A percentile compares a stretch with the other conserved stretches of the same genome.
Conservation (phyloP, 2,888 invertebrate species). For the Rugalucina vietnamica region DNA sequence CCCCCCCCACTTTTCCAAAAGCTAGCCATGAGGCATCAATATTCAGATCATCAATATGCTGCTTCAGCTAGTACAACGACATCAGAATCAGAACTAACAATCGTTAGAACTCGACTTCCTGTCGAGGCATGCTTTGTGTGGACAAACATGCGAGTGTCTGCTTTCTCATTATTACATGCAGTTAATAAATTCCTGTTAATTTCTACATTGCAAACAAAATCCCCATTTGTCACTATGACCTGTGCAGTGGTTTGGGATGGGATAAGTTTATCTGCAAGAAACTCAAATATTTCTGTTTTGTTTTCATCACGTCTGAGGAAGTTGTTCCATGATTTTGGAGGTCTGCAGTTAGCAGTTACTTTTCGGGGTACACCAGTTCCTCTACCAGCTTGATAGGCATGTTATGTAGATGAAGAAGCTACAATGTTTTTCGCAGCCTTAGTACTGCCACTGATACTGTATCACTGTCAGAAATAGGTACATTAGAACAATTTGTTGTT, state of each 20-base stretch:
- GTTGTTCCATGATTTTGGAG: slow-evolving; percentile 6
- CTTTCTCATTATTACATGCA: slow-evolving; percentile 4
- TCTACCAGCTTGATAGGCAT: slow-evolving; percentile 54
- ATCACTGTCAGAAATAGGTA: slow-evolving; percentile 38
- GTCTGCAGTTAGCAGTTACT: slow-evolving; percentile 4
- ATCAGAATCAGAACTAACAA: slow-evolving; percentile 11
- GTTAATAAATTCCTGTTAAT: not conserved
- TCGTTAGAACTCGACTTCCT: not conserved
- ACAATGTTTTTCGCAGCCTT: slow-evolving; percentile 36
- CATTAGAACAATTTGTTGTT: slow-evolving; percentile 50
- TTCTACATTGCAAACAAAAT: not conserved
- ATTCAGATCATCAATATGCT: not conserved
- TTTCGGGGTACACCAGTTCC: not conserved
- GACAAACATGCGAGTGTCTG: slow-evolving; percentile 12
- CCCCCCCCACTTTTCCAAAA: slow-evolving; percentile 2
- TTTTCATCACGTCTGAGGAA: slow-evolving; percentile 14
- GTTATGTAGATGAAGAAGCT: slow-evolving; percentile 48
- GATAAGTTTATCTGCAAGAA: slow-evolving; percentile 12
- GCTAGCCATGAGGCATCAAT: not conserved
- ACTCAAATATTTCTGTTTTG: slow-evolving; percentile 10
- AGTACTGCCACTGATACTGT: not conserved
- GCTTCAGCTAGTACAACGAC: not conserved
- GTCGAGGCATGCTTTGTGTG: slow-evolving; percentile 6
- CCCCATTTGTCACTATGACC: not conserved
- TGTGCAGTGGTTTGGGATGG: not conserved